Evolutionary conservation across 2,113 vertebrate species (phyloP).

Genomic region (Peromyscus californicus): DNA sequence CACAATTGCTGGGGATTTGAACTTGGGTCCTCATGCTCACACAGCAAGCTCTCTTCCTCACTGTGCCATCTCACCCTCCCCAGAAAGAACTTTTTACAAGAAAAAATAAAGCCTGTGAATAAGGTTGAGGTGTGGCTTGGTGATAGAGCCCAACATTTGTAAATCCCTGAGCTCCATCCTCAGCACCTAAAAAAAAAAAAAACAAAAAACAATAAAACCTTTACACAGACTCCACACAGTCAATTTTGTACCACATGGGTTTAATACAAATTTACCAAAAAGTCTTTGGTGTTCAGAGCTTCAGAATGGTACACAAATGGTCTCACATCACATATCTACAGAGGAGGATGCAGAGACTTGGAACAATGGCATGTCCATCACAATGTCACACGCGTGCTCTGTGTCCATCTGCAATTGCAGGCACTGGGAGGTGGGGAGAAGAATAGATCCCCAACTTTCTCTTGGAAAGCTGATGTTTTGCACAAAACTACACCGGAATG

Average conservation of each 20-base stretch:
- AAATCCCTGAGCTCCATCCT: neutral
- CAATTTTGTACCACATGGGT: neutral
- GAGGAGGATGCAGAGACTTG: neutral
- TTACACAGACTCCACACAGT: neutral
- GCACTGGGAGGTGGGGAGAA: neutral
- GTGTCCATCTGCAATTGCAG: neutral
- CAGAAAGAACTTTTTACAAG: neutral
- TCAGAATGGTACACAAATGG: neutral
- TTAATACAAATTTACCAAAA: neutral
- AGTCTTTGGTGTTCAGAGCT: neutral
- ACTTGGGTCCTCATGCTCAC: neutral
- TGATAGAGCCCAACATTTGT: too few relatives aligned
- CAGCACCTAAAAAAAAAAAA: neutral
- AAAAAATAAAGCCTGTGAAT: neutral
- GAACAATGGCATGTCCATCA: neutral
- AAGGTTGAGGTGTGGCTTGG: neutral
- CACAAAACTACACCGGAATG: neutral
- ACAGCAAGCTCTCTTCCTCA: neutral
- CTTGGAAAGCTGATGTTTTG: neutral
- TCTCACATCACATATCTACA: neutral
- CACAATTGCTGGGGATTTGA: neutral
- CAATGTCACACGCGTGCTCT: too few relatives aligned
- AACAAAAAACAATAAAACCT: neutral
- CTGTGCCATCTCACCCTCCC: neutral
- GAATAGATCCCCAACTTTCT: neutral